Base-by-base conservation (phyloP, 2,888 invertebrate genomes). In the Myopa testacea region DNA sequence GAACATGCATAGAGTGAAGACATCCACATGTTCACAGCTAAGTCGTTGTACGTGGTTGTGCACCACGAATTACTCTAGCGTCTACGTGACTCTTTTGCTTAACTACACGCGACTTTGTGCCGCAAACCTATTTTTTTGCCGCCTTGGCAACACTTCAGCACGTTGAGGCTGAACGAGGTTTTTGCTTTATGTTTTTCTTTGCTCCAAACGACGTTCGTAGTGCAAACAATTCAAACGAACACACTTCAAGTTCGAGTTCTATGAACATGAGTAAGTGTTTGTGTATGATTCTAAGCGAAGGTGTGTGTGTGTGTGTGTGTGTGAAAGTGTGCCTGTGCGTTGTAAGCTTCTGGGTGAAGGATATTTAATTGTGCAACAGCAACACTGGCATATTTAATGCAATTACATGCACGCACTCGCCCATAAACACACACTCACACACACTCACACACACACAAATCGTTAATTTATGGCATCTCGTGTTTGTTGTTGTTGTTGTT, bases 281-380 rank as follows among this genome's bases (percentile, higher is more conserved):
- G 50, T 69, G 52, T 7, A 4, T 52, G 69, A 4, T 45, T 34
- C 5, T 40, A 40, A 10, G 68, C 14, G 34, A 10, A 4, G 50
- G 16, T 16, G 37, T 5, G 65, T 2, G 26, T 37, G 38, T 34
- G 34, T 10, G 14, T 37, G 71, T 16, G 55, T 71, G 71, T 16
- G 52, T 37, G 38, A 4, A 62, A 34, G 3, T 62, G 7, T 37
- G 65, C 65, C 65, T 60, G 58, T n/a, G 19, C 19, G 34, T 62
- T 14, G 12, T 19, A 62, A 5, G 62, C 52, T 58, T 74, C 12
- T 75, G 52, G 68, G 67, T 75, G 75, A 75, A 75, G 67, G 75
- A 67, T 75, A 75, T n/a, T 40, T 75, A 38, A 69, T 60, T 60
- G 60, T 45, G 60, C 75, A 69, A 69, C 75, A 68, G 60, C 45